Conservation (phyloP, 37 sponge, comb jelly and placozoan species). For the Diacarnus erythraeanus region DNA sequence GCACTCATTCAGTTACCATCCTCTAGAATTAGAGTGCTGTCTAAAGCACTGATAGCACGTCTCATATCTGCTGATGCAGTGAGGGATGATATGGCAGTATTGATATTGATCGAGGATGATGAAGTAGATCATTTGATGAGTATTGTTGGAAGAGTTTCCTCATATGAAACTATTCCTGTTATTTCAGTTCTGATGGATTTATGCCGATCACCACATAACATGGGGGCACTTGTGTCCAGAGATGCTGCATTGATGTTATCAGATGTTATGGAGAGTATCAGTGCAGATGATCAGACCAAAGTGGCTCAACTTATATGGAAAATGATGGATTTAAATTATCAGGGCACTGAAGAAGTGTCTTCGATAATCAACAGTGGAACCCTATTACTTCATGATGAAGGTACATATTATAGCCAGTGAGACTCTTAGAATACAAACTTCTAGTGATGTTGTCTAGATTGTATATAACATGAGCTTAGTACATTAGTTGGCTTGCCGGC, state of each 20-base stretch:
- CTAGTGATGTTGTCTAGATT: no score
- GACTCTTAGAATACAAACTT: no score
- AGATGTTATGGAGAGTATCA: background rate
- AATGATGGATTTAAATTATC: conserved; percentile 7
- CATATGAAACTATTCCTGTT: conserved; percentile 3
- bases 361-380: background rate
- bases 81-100: conserved; percentile 1
- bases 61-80: background rate
- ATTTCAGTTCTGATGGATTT: conserved; percentile 1
- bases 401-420: no score
- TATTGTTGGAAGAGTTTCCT: background rate
- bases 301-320: conserved; percentile 2
- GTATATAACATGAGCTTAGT: no score
- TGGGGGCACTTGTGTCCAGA: background rate
- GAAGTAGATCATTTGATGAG: conserved; percentile 6
- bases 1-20: background rate
- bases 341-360: background rate
- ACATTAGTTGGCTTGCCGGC: no score
- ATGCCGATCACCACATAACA: conserved; percentile 1
- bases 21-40: background rate
- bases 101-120: background rate
- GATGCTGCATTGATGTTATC: background rate
- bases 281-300: conserved; percentile 9
- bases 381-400: no score
- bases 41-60: background rate